Percentiles rank a stretch among this genome's conserved stretches.
Conservation (phyloP, 2,113 vertebrate species). For the Chloropsis cyanopogon region DNA sequence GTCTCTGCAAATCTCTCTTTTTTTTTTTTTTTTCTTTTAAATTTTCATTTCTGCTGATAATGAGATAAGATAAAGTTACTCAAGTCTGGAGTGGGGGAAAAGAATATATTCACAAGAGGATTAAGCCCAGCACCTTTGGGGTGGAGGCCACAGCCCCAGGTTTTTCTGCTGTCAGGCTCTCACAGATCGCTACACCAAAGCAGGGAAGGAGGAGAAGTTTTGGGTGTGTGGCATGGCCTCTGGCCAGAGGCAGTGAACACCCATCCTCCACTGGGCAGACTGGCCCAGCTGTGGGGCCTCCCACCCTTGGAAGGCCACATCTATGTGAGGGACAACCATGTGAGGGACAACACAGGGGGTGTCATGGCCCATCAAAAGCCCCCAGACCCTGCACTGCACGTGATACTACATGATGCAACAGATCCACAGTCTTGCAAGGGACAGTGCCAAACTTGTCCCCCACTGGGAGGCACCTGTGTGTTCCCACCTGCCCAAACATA, state of each 20-base stretch:
- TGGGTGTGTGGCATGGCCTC: too few species aligned
- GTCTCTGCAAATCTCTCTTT: background rate
- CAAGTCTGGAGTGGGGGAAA: background rate
- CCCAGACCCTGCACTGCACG: background rate
- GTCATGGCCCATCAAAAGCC: background rate
- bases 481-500: accelerated
- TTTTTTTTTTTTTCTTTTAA: too few species aligned
- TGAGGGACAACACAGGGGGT: background rate
- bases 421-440: background rate
- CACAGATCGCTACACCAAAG: background rate
- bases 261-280: background rate
- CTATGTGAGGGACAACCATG: background rate
- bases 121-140: background rate
- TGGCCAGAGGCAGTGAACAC: background rate
- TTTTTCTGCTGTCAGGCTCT: background rate
- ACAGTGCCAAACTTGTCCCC: background rate
- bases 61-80: background rate
- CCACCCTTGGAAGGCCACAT: background rate
- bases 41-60: background rate
- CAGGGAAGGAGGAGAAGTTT: background rate
- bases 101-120: background rate
- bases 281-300: background rate
- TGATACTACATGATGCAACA: background rate
- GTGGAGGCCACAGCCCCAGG: background rate
- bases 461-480: accelerated